Conservation (phyloP, 2,113 vertebrate genomes). For the Antechinus flavipes region DNA sequence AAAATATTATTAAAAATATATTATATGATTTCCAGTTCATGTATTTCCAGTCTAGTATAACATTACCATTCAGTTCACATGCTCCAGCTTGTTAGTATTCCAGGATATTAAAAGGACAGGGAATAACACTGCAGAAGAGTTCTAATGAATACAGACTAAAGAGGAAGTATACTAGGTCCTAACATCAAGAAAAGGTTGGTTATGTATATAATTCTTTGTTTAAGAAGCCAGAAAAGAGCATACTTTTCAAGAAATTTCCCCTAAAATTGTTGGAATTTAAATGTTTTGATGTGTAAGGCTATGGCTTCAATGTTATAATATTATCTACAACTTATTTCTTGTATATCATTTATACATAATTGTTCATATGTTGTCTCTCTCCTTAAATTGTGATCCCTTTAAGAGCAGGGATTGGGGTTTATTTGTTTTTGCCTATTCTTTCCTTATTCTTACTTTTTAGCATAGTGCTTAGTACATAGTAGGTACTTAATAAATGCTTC, state of each 20-base stretch:
- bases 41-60: no score
- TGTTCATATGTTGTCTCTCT: neutral
- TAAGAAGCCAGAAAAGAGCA: neutral
- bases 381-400: neutral
- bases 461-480: neutral
- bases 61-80: neutral
- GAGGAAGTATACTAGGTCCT: neutral
- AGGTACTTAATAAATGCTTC: neutral
- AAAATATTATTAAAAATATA: neutral
- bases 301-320: neutral
- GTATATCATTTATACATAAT: neutral
- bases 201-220: neutral
- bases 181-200: neutral
- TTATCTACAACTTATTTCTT: neutral
- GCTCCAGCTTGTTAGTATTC: neutral
- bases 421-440: neutral
- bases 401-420: neutral
- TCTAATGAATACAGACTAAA: neutral
- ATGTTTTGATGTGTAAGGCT: neutral
- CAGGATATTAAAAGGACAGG: neutral
- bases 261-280: neutral
- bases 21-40: neutral
- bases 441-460: neutral
- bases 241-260: neutral
- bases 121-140: neutral